Conservation (phyloP, 2,797 vertebrate species). For the Epinephelus malabaricus region DNA sequence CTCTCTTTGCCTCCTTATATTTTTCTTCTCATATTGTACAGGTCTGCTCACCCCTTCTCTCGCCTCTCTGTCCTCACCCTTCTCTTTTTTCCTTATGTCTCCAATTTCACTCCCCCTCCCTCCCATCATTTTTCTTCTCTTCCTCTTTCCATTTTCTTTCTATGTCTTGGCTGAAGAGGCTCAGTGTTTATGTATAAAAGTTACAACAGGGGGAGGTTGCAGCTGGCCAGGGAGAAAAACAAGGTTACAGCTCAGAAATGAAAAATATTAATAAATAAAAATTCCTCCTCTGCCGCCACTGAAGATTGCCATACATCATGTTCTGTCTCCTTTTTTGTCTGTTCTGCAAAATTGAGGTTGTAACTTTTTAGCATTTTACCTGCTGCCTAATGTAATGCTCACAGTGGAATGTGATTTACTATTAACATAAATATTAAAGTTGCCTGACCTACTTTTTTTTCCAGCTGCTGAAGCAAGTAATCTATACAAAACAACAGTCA, state of each 20-base stretch:
- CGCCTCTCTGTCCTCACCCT: slow-evolving; percentile 4
- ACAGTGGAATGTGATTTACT: slow-evolving; percentile 41
- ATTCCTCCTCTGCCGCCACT: slow-evolving; percentile 10
- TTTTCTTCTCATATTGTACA: neutral
- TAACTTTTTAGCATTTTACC: slow-evolving; percentile 52
- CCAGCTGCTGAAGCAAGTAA: slow-evolving; percentile 30
- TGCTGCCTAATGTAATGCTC: slow-evolving; percentile 5
- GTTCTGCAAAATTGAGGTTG: slow-evolving; percentile 40
- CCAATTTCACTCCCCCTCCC: slow-evolving; percentile 9
- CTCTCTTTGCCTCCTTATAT: neutral
- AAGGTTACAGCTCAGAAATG: slow-evolving; percentile 25
- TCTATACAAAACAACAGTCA: slow-evolving; percentile 58
- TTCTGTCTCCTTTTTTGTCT: slow-evolving; percentile 18
- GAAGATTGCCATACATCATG: slow-evolving; percentile 39
- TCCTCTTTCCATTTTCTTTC: slow-evolving; percentile 16
- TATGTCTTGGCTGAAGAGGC: slow-evolving; percentile 28
- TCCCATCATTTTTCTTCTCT: neutral
- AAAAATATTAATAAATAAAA: slow-evolving; percentile 18
- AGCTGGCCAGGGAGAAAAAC: slow-evolving; percentile 34
- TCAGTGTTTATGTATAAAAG: slow-evolving; percentile 52
- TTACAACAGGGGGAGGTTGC: slow-evolving; percentile 22
- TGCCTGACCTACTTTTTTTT: slow-evolving; percentile 63
- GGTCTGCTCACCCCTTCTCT: slow-evolving; percentile 8
- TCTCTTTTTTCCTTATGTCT: slow-evolving; percentile 26
- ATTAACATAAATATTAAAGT: slow-evolving; percentile 63